Evolutionary conservation across 64 coral and sea anemone genomes (phyloP).

Genomic region (Porites australiensis): DNA sequence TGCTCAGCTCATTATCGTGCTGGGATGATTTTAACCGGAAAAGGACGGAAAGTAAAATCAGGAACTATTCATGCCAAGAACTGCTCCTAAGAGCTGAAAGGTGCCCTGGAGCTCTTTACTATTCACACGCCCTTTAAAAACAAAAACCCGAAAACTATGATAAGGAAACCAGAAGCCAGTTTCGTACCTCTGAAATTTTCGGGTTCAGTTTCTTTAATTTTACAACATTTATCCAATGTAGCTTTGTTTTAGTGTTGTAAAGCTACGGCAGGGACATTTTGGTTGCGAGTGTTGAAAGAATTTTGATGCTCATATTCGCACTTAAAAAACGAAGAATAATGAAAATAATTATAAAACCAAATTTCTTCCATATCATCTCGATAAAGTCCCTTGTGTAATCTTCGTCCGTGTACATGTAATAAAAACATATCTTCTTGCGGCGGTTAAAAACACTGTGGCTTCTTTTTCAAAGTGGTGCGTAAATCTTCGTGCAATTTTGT

Average conservation of each 20-base stretch:
- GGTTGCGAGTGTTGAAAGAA: neutral
- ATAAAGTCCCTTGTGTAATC: neutral
- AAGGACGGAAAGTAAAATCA: neutral
- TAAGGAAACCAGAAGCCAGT: neutral
- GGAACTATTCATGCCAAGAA: neutral
- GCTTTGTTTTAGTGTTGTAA: neutral
- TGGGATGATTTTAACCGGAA: neutral
- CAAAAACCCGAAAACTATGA: neutral
- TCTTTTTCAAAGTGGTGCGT: neutral
- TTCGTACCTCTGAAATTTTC: neutral
- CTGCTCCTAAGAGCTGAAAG: neutral
- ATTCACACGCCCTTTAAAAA: constrained; percentile 37
- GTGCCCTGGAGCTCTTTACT: neutral
- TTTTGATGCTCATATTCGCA: neutral
- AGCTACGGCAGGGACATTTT: neutral
- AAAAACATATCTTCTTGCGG: neutral
- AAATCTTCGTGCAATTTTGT: neutral
- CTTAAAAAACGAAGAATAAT: neutral
- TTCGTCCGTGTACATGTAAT: neutral
- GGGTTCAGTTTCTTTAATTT: neutral
- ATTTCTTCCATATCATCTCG: neutral
- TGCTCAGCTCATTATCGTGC: neutral
- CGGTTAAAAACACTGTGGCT: neutral
- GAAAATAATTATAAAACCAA: too few species aligned
- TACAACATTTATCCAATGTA: neutral